Conservation (phyloP, 2,888 invertebrate genomes). For the Polia nebulosa region DNA sequence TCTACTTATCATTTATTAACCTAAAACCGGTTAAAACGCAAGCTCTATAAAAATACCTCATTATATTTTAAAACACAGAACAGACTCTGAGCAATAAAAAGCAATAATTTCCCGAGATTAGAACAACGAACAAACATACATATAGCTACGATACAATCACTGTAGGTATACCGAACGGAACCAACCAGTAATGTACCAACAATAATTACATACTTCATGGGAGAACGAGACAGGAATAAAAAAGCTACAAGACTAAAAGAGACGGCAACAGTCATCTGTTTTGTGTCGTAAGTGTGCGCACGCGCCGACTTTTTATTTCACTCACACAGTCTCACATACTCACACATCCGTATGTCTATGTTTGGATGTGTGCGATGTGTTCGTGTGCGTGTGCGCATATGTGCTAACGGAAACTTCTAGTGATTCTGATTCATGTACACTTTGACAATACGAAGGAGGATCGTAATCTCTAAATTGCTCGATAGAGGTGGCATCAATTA, state of each 20-base stretch:
- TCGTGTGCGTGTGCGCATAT: slow-evolving; percentile 50
- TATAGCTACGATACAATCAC: slow-evolving; percentile 64
- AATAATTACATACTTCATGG: slow-evolving; percentile 77
- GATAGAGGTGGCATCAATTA: slow-evolving; percentile 33
- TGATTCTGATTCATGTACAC: slow-evolving; percentile 75
- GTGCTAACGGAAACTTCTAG: slow-evolving; percentile 85
- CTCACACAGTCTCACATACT: slow-evolving; percentile 68
- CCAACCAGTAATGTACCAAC: slow-evolving; percentile 75
- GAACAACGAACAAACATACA: slow-evolving; percentile 52
- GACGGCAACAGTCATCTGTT: slow-evolving; percentile 75
- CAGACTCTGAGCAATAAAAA: slow-evolving; percentile 60
- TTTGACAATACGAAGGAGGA: slow-evolving; percentile 77
- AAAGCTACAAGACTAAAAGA: slow-evolving; percentile 57
- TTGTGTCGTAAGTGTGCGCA: slow-evolving; percentile 80
- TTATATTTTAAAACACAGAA: slow-evolving; percentile 57
- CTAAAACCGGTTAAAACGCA: slow-evolving; percentile 20
- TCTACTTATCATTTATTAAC: slow-evolving; percentile 33
- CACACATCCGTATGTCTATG: slow-evolving; percentile 58
- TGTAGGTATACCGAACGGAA: slow-evolving; percentile 67
- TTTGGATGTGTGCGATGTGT: slow-evolving; percentile 48
- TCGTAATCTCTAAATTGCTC: slow-evolving; percentile 72
- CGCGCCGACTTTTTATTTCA: slow-evolving; percentile 80
- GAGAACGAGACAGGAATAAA: slow-evolving; percentile 56
- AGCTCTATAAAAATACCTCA: slow-evolving; percentile 55
- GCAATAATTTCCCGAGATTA: slow-evolving; percentile 63